Evolutionary conservation across 2,797 vertebrate species (phyloP), one percentile per base, ranked within the genome.

Genomic region (Coracias cyanogaster): DNA sequence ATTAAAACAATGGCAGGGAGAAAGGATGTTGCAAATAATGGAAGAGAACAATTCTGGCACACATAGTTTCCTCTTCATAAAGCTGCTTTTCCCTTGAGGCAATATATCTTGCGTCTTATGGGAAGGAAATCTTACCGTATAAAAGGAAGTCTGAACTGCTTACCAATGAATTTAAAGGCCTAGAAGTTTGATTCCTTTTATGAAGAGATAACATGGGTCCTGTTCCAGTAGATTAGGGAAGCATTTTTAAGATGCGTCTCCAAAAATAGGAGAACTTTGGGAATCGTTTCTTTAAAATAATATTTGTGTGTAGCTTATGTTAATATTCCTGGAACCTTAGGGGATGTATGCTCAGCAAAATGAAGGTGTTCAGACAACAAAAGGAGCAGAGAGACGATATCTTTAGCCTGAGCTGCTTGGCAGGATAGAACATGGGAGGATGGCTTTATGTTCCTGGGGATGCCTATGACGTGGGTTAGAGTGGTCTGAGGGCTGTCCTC

Each of bases 121-220:
- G 95, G 93, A 95, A 96, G 93, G 91, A 95, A 96, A 94, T 90
- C 88, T 93, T 95, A 83, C 61, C 71, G 88, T 89, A 82, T 94
- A 80, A 95, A 96, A 93, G 94, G 90, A 95, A 96, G 81, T 86
- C 86, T 89, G 81, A 95, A 93, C 88, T 92, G 94, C 95, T 96
- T 96, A 94, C 71, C 83, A 93, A 48, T 81, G 91, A 95, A 83
- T 96, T 96, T 92, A 67, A 84, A 94, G 91, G 86, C 39, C 1
- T 82, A 67, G 66, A 94, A 97, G 67, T 84, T 89, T 82, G 65
- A 88, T 89, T 85, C 49, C 54, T 93, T 95, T 95, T 64, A 84
- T 80, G 70, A 89, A 58, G 95, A 86, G 81, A 74, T 89, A 90
- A 82, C 87, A 65, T 29, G 22, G 20, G 33, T 77, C 55, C 86